Evolutionary conservation across 2,113 vertebrate species (phyloP), one percentile per base, ranked within the genome.

Genomic region (Scartelaos histophorus): DNA sequence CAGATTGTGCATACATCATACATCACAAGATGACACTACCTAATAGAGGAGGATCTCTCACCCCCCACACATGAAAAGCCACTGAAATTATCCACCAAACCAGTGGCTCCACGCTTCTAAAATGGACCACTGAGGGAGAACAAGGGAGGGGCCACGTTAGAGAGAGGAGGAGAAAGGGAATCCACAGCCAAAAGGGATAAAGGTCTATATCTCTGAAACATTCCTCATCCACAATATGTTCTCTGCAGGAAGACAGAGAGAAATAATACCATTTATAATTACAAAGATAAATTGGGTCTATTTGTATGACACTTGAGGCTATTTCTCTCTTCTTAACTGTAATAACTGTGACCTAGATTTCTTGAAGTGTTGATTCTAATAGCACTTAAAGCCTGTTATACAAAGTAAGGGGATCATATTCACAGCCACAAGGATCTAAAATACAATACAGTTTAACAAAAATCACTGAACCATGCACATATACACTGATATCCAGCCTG

Each of bases 21-120:
- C 90, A 93, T 93, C 92, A 92, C 85, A 92, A 86, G 92, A 87
- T 89, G 90, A 89, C 85, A 89, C 88, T 79, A 93, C 89, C 90
- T 93, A 92, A 94, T 92, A 88, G 91, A 92, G 81, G 87, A 90
- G 80, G 90, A 91, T 89, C 91, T 88, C 80, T 86, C 86, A 53
- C 85, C 87, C 83, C 82, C 75, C 69, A 90, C 88, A 92, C 90
- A 92, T 93, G 92, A 92, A 93, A 92, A 92, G 87, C 79, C 82
- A 86, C 79, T 49, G 78, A 91, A 94, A 93, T 93, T 92, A 92
- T 77, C 88, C 83, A 89, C 84, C 84, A 89, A 86, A 85, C 86
- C 83, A 79, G 83, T 86, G 87, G 82, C 79, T 25, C 47, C 78
- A 58, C 84, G 82, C 78, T 74, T 90, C 81, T 91, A 89, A 90